Evolutionary conservation across 2,888 invertebrate genomes (phyloP), one percentile per base, ranked within the genome.

Genomic region (Tinea trinotella): DNA sequence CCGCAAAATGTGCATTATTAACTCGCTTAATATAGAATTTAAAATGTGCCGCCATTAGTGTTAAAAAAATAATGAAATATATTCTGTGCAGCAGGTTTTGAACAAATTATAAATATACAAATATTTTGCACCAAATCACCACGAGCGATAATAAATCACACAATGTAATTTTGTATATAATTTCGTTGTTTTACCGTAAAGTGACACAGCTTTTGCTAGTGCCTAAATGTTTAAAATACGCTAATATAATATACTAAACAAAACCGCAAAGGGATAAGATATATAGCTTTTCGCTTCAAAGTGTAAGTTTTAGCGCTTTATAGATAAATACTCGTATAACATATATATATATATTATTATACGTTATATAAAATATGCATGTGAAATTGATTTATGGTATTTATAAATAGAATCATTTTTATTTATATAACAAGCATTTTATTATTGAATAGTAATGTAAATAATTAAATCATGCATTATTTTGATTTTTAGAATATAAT

Each of bases 91-190:
- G 68, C 81, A 83, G 83, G 82, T 84, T 76, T 70, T 79, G 71
- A 76, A 53, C 70, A 61, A 73, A 63, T 73, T 73, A 1, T 60
- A 73, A 68, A 70, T 75, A 70, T 70, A 73, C 67, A 67, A 71
- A 72, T 77, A 61, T 71, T 71, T 75, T 69, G 80, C 83, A 83
- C 83, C 83, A 82, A 82, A 67, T n/a, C 68, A 68, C 72, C 81
- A 80, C 79, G 66, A 79, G 74, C 72, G 70, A 76, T 72, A 71
- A 70, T 66, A 67, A 53, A 40, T 20, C 20, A 71, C 79, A 78
- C 83, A 85, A 83, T 81, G 81, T 81, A 83, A 85, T 79, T n/a
- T 76, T 75, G 67, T 71, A 72, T 61, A 74, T 73, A 68, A 70
- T 67, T 64, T 67, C 61, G 59, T 15, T 48, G 24, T 49, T 64